Conservation (phyloP, 2,113 vertebrate species). For the Calonectris borealis region DNA sequence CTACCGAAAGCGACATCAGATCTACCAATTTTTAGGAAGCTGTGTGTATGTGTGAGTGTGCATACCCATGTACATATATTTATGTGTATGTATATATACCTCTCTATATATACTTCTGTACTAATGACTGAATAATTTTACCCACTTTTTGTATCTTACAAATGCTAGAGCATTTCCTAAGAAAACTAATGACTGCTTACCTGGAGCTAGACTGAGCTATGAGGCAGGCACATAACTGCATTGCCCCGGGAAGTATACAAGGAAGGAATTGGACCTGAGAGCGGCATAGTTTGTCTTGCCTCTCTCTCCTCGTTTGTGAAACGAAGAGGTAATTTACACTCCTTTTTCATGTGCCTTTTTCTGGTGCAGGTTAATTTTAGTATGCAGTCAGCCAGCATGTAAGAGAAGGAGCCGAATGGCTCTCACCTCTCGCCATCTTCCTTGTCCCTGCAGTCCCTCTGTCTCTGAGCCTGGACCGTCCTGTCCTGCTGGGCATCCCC, state of each 20-base stretch:
- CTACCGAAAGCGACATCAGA: background rate
- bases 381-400: background rate
- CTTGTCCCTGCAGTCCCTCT: background rate
- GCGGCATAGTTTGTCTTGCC: background rate
- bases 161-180: conserved; percentile 4
- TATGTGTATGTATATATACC: background rate
- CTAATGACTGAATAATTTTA: conserved; percentile 48
- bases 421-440: background rate
- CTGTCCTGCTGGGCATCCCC: background rate
- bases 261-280: background rate
- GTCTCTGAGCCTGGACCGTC: background rate
- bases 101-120: background rate
- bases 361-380: background rate
- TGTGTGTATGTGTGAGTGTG: background rate
- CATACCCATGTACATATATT: background rate
- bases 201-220: background rate
- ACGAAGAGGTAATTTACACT: background rate
- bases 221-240: background rate
- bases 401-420: background rate
- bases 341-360: background rate
- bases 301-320: background rate
- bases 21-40: conserved; percentile 20
- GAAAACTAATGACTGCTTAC: conserved; percentile 35
- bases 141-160: background rate
- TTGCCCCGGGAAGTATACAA: background rate